These are phyloP conservation scores for Nothobranchius furzeri DNA, from an alignment of 2,113 vertebrate genomes.

Conservation along the genomic window DNA sequence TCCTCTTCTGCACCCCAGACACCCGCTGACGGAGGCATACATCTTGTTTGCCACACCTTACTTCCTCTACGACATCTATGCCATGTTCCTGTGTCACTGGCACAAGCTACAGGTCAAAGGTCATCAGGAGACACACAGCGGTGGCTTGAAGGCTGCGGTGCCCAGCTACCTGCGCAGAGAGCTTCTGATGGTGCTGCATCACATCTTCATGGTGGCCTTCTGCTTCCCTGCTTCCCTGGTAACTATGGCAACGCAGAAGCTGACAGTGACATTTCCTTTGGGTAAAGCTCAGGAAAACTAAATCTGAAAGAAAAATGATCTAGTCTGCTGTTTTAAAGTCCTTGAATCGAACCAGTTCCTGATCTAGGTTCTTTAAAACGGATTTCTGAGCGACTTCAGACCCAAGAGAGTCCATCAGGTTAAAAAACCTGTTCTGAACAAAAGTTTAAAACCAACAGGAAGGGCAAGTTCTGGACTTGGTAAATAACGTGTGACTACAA, in stretches of 20 bases:
- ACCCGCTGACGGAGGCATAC: conserved; percentile 87
- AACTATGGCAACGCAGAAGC: conserved; percentile 55
- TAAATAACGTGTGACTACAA: too few species aligned
- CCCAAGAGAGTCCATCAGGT: too few species aligned
- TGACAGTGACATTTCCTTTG: not conserved
- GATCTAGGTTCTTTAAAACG: too few species aligned
- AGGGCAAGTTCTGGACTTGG: too few species aligned
- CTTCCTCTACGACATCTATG: conserved; percentile 90
- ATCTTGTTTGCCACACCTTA: conserved; percentile 90
- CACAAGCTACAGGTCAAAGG: conserved; percentile 87
- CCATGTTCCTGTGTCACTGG: conserved; percentile 90
- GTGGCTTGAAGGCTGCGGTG: conserved; percentile 33
- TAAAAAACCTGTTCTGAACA: too few species aligned
- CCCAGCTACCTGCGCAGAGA: conserved; percentile 82
- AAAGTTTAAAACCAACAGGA: too few species aligned
- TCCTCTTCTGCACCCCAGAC: conserved; percentile 69
- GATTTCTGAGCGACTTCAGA: too few species aligned
- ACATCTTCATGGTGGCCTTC: conserved; percentile 87
- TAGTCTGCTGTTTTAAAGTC: too few species aligned
- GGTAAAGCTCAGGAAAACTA: too few species aligned
- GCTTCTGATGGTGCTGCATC: conserved; percentile 88
- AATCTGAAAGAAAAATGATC: too few species aligned
- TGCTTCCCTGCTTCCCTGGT: conserved; percentile 90
- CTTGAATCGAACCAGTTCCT: too few species aligned
- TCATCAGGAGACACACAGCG: conserved; percentile 63